Conservation (phyloP, 1,140 invertebrate genomes). For the Apis mellifera region Amel_HAv3.1 CM009932.2:4536001-4536500, state of each 20-base stretch:
- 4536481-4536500: not conserved
- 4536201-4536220: constrained; percentile 47
- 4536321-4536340: not conserved
- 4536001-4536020: no score
- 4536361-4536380: not conserved
- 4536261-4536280: not conserved
- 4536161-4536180: constrained; percentile 34
- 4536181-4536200: constrained; percentile 65
- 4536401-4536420: not conserved
- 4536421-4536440: not conserved
- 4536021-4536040: no score
- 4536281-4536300: not conserved
- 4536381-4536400: no score
- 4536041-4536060: no score
- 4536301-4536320: not conserved
- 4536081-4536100: not conserved
- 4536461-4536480: not conserved
- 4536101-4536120: not conserved
- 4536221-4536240: constrained; percentile 59
- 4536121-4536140: constrained; percentile 33
- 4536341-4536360: not conserved
- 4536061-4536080: not conserved
- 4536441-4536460: not conserved
- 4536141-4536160: constrained; percentile 3
- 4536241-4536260: not conserved